Evolutionary conservation across 2,888 invertebrate genomes (phyloP).

Genomic region (Cynaeus angustus): DNA sequence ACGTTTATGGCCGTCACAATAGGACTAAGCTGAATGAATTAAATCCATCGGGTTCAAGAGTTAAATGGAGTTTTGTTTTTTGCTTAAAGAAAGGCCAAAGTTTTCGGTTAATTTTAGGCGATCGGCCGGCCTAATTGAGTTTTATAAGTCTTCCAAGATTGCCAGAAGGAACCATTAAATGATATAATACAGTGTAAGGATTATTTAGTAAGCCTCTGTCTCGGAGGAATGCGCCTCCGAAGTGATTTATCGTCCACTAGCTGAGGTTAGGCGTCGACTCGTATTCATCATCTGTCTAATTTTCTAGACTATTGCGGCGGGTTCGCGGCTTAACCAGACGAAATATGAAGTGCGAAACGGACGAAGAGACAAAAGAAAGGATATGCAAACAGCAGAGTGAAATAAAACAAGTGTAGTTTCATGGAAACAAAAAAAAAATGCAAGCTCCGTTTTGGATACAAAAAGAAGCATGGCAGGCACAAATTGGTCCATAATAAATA

Average conservation of each 20-base stretch:
- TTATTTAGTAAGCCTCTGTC: slow-evolving; percentile 56
- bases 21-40: slow-evolving; percentile 34
- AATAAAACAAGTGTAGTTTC: no score
- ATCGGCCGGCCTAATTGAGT: slow-evolving; percentile 41
- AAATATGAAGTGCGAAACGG: slow-evolving; percentile 47
- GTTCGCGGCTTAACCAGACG: slow-evolving; percentile 32
- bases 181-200: slow-evolving; percentile 60
- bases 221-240: slow-evolving; percentile 53
- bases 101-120: not conserved
- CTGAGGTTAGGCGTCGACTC: slow-evolving; percentile 52
- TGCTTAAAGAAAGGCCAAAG: not conserved
- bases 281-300: slow-evolving; percentile 59
- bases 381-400: slow-evolving; percentile 28
- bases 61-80: slow-evolving; percentile 20
- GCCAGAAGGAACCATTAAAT: slow-evolving; percentile 53
- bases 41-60: slow-evolving; percentile 24
- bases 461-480: no score
- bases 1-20: slow-evolving; percentile 36
- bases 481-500: no score
- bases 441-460: no score
- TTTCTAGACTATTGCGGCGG: slow-evolving; percentile 55
- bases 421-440: no score
- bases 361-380: slow-evolving; percentile 27
- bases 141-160: slow-evolving; percentile 46
- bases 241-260: slow-evolving; percentile 51